Conservation (phyloP, 2,113 vertebrate genomes). For the Callipepla squamata region DNA sequence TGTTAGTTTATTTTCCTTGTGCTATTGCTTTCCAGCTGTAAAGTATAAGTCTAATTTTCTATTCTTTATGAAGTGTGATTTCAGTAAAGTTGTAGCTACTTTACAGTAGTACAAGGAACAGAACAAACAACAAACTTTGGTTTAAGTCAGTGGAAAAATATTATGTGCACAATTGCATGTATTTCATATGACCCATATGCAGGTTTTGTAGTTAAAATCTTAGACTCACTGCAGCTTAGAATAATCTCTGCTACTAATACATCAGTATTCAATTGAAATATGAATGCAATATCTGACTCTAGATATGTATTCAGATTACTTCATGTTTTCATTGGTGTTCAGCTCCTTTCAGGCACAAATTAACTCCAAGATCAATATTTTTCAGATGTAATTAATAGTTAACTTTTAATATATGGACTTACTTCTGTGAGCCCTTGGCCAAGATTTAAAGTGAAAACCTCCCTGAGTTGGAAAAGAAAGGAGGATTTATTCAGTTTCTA, state of each 20-base stretch:
- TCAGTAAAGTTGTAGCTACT: constrained; percentile 1
- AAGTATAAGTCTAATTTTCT: constrained; percentile 20
- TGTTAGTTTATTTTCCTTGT: constrained; percentile 10
- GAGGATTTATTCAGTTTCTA: not conserved
- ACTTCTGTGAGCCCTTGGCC: not conserved
- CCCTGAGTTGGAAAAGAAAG: not conserved
- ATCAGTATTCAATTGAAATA: not conserved
- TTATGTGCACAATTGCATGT: not conserved
- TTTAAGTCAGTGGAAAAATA: not conserved
- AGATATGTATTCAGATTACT: not conserved
- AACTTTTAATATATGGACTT: not conserved
- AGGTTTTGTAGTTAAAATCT: not conserved
- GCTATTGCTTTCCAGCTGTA: constrained; percentile 1
- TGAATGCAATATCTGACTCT: not conserved
- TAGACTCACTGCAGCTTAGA: not conserved
- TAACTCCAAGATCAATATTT: not conserved
- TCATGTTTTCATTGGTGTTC: not conserved
- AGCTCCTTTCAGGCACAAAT: not conserved
- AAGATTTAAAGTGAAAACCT: not conserved
- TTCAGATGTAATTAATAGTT: not conserved
- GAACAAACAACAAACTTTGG: not conserved
- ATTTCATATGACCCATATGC: not conserved
- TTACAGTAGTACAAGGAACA: not conserved
- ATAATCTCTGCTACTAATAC: not conserved
- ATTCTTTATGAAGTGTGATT: not conserved